Conservation (phyloP, 1,140 invertebrate genomes). For the Bombus haemorrhoidalis region DNA sequence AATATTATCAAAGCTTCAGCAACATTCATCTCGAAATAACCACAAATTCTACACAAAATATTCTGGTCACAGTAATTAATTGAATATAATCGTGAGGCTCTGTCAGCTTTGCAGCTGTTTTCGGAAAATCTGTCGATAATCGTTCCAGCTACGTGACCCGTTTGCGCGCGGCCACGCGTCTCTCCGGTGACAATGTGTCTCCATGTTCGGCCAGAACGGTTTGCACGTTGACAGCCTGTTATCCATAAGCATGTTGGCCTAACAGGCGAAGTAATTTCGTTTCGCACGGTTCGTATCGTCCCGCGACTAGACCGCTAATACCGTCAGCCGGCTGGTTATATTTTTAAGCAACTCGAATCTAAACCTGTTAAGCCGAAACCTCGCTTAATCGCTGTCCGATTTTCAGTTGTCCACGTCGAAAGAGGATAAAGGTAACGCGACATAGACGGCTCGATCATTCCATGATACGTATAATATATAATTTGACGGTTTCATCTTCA, state of each 20-base stretch:
- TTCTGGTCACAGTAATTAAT: constrained; percentile 20
- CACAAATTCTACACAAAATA: not conserved
- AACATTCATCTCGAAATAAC: not conserved
- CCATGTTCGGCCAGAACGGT: constrained; percentile 24
- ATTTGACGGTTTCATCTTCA: not conserved
- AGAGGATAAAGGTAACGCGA: not conserved
- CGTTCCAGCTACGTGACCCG: constrained; percentile 29
- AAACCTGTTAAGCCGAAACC: constrained; percentile 39
- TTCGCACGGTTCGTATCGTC: constrained; percentile 48
- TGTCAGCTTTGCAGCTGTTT: constrained; percentile 13
- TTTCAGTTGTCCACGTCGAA: constrained; percentile 9
- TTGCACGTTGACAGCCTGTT: constrained; percentile 57
- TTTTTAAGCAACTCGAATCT: constrained; percentile 61
- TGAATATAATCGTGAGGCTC: not conserved
- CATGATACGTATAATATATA: not conserved
- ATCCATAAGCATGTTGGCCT: constrained; percentile 55
- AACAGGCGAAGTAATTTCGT: constrained; percentile 59
- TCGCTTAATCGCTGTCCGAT: constrained; percentile 33
- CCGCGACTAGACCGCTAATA: constrained; percentile 51
- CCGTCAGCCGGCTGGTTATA: constrained; percentile 43
- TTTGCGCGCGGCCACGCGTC: constrained; percentile 21
- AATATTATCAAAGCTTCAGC: not conserved
- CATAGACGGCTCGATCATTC: not conserved
- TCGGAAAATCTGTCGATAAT: constrained; percentile 48
- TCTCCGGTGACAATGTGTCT: constrained; percentile 46